phyloP scores from a whole-genome alignment of 2,888 invertebrate species.

The Agrenia bidenticulata region DNA sequence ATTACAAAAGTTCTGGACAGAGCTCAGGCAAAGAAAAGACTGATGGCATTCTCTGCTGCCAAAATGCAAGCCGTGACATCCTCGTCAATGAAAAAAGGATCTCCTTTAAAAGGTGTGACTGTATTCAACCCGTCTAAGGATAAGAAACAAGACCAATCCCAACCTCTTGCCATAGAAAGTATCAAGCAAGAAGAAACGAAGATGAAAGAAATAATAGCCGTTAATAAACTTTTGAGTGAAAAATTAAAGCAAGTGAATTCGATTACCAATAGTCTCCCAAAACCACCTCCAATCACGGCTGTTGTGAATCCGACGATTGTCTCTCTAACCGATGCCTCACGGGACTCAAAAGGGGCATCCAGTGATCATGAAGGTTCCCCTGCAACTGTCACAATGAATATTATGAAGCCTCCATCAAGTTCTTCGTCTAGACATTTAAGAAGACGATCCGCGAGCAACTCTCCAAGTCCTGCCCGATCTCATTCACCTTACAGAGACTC shows the following conservation, averaged over 20 bases:
- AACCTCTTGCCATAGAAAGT: constrained; percentile 36
- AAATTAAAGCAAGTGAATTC: constrained; percentile 49
- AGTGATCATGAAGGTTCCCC: constrained; percentile 7
- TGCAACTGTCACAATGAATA: not conserved
- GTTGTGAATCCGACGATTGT: constrained; percentile 45
- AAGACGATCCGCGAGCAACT: constrained; percentile 20
- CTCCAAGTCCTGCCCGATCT: constrained; percentile 15
- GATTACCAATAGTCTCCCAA: constrained; percentile 42
- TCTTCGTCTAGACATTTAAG: constrained; percentile 14
- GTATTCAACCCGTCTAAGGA: constrained; percentile 44
- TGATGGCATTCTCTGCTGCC: constrained; percentile 57
- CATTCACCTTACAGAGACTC: not conserved
- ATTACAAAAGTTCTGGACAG: constrained; percentile 54
- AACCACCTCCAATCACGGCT: constrained; percentile 28
- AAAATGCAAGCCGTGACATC: constrained; percentile 53
- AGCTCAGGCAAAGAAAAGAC: constrained; percentile 57
- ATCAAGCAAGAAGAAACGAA: constrained; percentile 52
- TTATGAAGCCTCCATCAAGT: constrained; percentile 13
- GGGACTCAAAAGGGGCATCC: not conserved
- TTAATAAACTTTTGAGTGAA: constrained; percentile 48
- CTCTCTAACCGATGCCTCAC: not conserved
- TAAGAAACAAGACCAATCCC: constrained; percentile 22
- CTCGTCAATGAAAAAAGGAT: constrained; percentile 36
- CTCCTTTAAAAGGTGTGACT: constrained; percentile 47
- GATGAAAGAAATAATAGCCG: constrained; percentile 51